Evolutionary conservation across 1,140 invertebrate genomes (phyloP), one percentile per base, ranked within the genome.

Genomic region (Meloidogyne floridensis): DNA sequence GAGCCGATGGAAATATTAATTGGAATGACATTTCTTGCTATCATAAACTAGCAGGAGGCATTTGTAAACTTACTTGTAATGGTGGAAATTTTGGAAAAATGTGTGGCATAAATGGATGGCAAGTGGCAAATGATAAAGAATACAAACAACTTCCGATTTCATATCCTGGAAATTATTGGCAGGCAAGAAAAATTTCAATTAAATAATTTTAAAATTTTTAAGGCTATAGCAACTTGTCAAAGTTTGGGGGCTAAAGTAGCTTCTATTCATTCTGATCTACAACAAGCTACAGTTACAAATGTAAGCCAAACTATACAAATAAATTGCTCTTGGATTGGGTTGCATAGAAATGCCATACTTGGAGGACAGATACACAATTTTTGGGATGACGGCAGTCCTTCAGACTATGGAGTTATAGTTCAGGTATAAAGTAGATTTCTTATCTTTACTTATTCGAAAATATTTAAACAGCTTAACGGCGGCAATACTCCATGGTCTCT

Each of bases 311-410:
- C 7, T 65, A 65, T 65, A 65, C 59, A 65, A 6, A 18, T 15
- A n/a, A 65, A 65, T 65, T 65, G 59, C n/a, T 65, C 59, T 65
- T 65, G 59, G 59, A 65, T 65, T 65, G 59, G 59, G n/a, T 65
- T 65, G 7, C 59, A 65, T n/a, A 4, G 59, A n/a, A 65, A 8
- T 65, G 59, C 59, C 3, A 11, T n/a, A n/a, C 15, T 7, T 0
- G 59, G 59, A 6, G 59, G 59, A 15, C 59, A 15, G n/a, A 65
- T 65, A n/a, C n/a, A 65, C n/a, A 65, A 65, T 65, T 65, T n/a
- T 65, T 65, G 59, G 59, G 59, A 65, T 65, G 59, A 65, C n/a
- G 59, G 59, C 7, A 65, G 59, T 65, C n/a, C n/a, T 7, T 15
- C 59, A n/a, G 59, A 65, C n/a, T 65, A n/a, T 65, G 59, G 59